Percentiles rank a stretch among this genome's conserved stretches.
These are phyloP conservation scores for Thamnaconus septentrionalis DNA, from an alignment of 2,113 vertebrate genomes.

Conservation along the genomic window DNA sequence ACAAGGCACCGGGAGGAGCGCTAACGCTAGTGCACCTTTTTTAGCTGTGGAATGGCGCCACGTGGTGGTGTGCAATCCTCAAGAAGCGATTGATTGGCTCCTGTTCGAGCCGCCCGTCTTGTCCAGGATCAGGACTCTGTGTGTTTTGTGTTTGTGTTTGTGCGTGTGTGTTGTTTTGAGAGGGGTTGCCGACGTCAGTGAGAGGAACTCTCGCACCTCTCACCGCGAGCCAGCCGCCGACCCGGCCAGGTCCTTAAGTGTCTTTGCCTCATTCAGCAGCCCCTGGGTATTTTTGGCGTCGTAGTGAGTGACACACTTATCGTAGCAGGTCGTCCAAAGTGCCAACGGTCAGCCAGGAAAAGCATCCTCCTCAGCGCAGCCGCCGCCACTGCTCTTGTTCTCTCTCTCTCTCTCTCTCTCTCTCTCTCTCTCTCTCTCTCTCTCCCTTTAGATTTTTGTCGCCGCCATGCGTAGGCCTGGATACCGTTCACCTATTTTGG, in stretches of 20 bases:
- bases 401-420: too few relatives aligned
- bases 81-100: too few relatives aligned
- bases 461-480: too few relatives aligned
- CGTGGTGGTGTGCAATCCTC: too few relatives aligned
- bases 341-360: slow-evolving; percentile 56
- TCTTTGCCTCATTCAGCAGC: slow-evolving; percentile 51
- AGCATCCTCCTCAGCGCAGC: slow-evolving; percentile 33
- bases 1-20: too few relatives aligned
- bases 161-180: background rate
- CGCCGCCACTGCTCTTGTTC: too few relatives aligned
- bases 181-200: slow-evolving; percentile 17
- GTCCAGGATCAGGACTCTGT: slow-evolving; percentile 5
- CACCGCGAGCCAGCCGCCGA: slow-evolving; percentile 49
- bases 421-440: too few relatives aligned
- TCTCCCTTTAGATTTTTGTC: too few relatives aligned
- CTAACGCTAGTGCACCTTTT: too few relatives aligned
- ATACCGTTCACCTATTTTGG: too few relatives aligned
- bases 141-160: slow-evolving; percentile 21
- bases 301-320: slow-evolving; percentile 64
- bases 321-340: slow-evolving; percentile 55
- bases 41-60: too few relatives aligned
- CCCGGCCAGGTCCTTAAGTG: slow-evolving; percentile 59
- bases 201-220: slow-evolving; percentile 37
- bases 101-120: too few relatives aligned
- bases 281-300: slow-evolving; percentile 55